Conservation (phyloP, 2,797 vertebrate genomes). For the Microhierax caerulescens region DNA sequence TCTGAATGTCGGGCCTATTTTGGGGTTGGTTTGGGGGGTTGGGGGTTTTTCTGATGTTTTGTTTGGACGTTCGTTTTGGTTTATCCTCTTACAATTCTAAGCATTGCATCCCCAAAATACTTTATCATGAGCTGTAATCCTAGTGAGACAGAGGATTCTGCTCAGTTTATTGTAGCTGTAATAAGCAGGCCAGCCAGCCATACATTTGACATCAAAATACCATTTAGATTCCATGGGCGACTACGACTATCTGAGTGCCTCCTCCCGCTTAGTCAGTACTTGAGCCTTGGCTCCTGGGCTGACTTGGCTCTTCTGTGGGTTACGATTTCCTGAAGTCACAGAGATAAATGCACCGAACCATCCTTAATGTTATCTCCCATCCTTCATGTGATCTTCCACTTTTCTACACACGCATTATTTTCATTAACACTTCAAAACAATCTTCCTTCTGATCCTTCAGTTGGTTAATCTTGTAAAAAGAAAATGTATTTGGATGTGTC, state of each 20-base stretch:
- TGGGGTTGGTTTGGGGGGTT: no score
- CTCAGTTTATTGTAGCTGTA: fast-evolving
- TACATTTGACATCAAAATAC: fast-evolving
- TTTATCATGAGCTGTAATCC: fast-evolving
- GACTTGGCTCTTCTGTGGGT: not conserved
- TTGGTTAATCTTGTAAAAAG: not conserved
- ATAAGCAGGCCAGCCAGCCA: fast-evolving
- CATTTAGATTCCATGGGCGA: fast-evolving
- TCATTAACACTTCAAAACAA: not conserved
- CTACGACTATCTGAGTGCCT: fast-evolving
- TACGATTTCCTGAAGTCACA: fast-evolving
- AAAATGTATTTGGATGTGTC: not conserved
- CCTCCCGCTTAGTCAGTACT: fast-evolving
- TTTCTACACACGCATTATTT: not conserved
- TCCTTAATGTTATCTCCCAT: not conserved
- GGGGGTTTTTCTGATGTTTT: no score
- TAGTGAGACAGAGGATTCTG: fast-evolving
- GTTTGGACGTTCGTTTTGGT: not conserved
- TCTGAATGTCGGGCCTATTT: fast-evolving
- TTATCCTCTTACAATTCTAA: not conserved
- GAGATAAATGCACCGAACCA: not conserved
- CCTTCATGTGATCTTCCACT: fast-evolving
- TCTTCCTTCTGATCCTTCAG: not conserved
- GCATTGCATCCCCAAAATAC: not conserved
- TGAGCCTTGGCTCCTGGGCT: not conserved